Conservation (phyloP, 2,113 vertebrate species). For the Tricholaema leucomelas region DNA sequence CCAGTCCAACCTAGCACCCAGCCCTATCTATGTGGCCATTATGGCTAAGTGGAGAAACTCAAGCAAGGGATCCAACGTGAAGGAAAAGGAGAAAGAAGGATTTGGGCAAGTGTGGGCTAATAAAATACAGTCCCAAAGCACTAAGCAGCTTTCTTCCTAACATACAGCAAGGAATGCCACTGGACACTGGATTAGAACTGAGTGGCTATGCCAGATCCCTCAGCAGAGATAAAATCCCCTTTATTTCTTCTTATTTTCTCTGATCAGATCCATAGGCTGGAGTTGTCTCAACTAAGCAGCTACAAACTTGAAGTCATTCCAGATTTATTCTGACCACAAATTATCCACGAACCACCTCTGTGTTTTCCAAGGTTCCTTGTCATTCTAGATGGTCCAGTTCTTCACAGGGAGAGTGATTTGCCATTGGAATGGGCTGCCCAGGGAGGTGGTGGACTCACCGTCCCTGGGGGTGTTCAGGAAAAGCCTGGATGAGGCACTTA, state of each 20-base stretch:
- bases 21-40: accelerated
- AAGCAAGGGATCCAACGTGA: neutral
- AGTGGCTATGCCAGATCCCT: neutral
- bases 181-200: neutral
- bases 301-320: neutral
- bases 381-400: neutral
- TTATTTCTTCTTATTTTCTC: neutral
- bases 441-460: too few species aligned
- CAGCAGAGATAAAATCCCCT: neutral
- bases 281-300: neutral
- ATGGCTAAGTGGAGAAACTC: neutral
- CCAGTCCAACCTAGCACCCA: too few species aligned
- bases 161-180: neutral
- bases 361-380: too few species aligned
- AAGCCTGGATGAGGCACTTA: too few species aligned
- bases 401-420: too few species aligned
- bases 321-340: neutral
- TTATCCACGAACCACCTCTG: too few species aligned
- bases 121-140: neutral
- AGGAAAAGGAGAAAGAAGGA: neutral
- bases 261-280: neutral
- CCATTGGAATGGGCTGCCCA: too few species aligned
- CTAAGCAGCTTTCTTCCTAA: neutral
- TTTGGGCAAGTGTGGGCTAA: neutral
- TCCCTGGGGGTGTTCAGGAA: too few species aligned